Evolutionary conservation across 2,888 invertebrate genomes (phyloP), one percentile per base, ranked within the genome.

Genomic region (Lucinisca nassula): DNA sequence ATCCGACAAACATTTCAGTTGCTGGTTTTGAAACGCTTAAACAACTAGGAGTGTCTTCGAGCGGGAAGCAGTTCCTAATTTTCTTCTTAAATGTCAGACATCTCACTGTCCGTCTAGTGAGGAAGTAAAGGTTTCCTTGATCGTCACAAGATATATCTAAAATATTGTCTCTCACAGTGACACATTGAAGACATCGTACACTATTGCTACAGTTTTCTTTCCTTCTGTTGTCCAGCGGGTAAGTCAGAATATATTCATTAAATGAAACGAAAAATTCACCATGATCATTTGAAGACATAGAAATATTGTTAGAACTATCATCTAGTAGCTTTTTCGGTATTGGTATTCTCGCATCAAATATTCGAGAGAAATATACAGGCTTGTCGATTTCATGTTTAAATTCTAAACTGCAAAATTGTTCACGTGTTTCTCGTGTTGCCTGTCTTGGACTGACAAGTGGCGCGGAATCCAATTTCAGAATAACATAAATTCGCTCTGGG

Each of bases 181-280:
- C 74, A 32, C 87, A 78, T 2, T 70, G 61, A 1, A 49, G 73
- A 35, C 76, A 87, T 10, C 80, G 51, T 6, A 87, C 76, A 40
- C 85, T 85, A 21, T 67, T 67, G 32, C 82, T 77, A n/a, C 72
- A 75, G 37, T 83, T 89, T 8, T 35, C 38, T 24, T 55, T 55
- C 38, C 87, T 72, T 72, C 89, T 61, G 74, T 45, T 86, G 58
- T 89, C 89, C 0, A 84, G 70, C 21, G 87, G 77, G 55, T 89
- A 87, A 3, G 72, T 61, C 17, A 89, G 40, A 6, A 89, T 89
- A 32, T 89, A 89, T 51, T 84, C 85, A 45, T 87, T 80, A 70
- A 87, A 87, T 1, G 89, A 75, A 27, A 85, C 82, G 49, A 67
- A 89, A 51, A 85, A 35, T 72, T 89, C 82, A n/a, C 21, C n/a